A percentile compares a stretch with the other conserved stretches of the same genome.
Evolutionary conservation across 2,113 vertebrate species (phyloP).

Genomic region (Pseudorasbora parva): DNA sequence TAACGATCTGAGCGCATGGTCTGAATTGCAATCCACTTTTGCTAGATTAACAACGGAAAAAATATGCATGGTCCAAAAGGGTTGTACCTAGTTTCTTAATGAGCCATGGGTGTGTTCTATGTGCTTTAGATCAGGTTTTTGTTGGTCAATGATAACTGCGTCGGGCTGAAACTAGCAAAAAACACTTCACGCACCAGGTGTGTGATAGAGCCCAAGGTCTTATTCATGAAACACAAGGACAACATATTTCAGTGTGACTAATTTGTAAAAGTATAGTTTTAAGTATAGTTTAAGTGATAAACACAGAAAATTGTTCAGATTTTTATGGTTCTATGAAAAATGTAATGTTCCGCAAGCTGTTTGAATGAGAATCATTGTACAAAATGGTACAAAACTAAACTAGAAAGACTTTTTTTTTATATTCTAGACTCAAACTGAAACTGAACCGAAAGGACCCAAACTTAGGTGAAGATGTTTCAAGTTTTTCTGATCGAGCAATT

Average conservation of each 20-base stretch:
- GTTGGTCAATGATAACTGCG: too few species aligned
- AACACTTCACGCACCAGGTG: too few species aligned
- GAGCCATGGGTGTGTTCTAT: too few species aligned
- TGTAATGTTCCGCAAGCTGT: not conserved
- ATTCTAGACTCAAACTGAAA: constrained; percentile 1
- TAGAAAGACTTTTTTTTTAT: not conserved
- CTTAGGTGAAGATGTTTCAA: constrained; percentile 24
- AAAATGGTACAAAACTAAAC: constrained; percentile 8
- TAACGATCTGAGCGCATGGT: too few species aligned
- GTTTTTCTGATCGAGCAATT: constrained; percentile 26
- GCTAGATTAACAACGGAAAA: too few species aligned
- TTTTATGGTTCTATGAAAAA: not conserved
- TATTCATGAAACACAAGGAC: not conserved
- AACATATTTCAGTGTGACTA: not conserved
- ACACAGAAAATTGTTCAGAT: not conserved
- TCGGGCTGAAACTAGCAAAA: too few species aligned
- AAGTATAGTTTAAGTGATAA: too few species aligned
- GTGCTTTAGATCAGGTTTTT: too few species aligned
- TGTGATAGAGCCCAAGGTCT: not conserved
- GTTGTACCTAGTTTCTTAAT: too few species aligned
- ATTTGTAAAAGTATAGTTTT: not conserved
- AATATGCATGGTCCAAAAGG: too few species aligned
- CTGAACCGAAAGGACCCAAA: not conserved
- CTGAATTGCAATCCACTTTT: too few species aligned
- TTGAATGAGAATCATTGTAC: not conserved